phyloP scores from a whole-genome alignment of 1,140 invertebrate genomes.

The Bombus affinis region DNA sequence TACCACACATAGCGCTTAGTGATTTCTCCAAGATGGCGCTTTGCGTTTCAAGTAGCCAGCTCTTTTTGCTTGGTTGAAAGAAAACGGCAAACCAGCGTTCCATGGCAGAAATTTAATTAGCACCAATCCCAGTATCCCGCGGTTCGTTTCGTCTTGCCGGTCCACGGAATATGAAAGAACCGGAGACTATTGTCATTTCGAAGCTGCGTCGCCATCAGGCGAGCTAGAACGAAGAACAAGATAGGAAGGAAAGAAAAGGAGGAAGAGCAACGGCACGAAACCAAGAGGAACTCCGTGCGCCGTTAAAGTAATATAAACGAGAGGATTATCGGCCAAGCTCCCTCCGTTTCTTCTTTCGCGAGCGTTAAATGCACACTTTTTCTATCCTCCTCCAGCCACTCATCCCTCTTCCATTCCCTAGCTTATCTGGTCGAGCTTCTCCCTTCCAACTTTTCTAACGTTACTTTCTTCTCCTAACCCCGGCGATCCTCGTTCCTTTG shows the following conservation, averaged over 20 bases:
- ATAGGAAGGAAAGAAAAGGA: background rate
- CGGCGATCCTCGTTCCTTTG: background rate
- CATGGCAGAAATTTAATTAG: slow-evolving; percentile 64
- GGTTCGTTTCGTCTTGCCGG: slow-evolving; percentile 46
- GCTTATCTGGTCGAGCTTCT: slow-evolving; percentile 24
- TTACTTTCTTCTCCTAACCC: background rate
- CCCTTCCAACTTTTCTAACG: background rate
- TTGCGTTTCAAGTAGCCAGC: background rate
- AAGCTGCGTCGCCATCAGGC: background rate
- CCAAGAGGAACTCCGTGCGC: slow-evolving; percentile 16
- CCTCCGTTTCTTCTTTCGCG: slow-evolving; percentile 40
- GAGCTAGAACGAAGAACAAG: background rate
- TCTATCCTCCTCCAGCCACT: slow-evolving; percentile 1
- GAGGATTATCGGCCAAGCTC: slow-evolving; percentile 66
- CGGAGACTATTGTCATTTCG: slow-evolving; percentile 43
- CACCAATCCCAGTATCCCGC: slow-evolving; percentile 39
- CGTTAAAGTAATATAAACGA: slow-evolving; percentile 70
- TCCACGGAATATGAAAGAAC: slow-evolving; percentile 61
- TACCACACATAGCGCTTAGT: background rate
- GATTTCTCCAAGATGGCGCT: background rate
- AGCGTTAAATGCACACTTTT: slow-evolving; percentile 61
- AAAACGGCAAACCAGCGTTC: slow-evolving; percentile 11
- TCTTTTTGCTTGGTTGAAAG: background rate
- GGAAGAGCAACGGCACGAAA: background rate
- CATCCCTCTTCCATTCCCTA: background rate